Percentiles rank a stretch among this genome's conserved stretches.
These are phyloP conservation scores for Panonychus citri DNA, from an alignment of 1,140 invertebrate species.

Conservation along the genomic window DNA sequence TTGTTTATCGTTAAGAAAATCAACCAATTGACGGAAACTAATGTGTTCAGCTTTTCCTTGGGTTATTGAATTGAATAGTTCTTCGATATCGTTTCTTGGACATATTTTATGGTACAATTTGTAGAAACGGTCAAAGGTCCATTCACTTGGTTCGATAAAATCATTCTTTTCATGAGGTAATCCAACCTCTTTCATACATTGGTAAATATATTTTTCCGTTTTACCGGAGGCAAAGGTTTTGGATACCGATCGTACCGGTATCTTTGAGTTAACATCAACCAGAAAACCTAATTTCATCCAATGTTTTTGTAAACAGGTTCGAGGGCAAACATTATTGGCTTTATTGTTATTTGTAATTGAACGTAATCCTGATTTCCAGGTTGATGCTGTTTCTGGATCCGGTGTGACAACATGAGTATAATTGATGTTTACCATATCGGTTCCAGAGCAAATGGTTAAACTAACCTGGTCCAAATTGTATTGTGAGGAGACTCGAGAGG, in stretches of 20 bases:
- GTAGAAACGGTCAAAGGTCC: slow-evolving; percentile 98
- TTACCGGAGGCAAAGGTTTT: slow-evolving; percentile 87
- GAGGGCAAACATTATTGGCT: slow-evolving; percentile 82
- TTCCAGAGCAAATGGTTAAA: slow-evolving; percentile 93
- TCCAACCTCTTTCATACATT: slow-evolving; percentile 75
- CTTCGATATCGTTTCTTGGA: slow-evolving; percentile 94
- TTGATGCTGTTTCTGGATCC: slow-evolving; percentile 72
- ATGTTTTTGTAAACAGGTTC: slow-evolving; percentile 89
- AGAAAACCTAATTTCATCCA: slow-evolving; percentile 90
- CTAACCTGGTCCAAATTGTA: slow-evolving; percentile 69
- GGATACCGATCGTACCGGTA: slow-evolving; percentile 83
- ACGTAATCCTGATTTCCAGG: slow-evolving; percentile 76
- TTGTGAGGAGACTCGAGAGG: slow-evolving; percentile 30
- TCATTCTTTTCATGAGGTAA: slow-evolving; percentile 86
- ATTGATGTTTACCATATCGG: slow-evolving; percentile 96
- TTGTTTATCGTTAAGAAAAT: slow-evolving; percentile 93
- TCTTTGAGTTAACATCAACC: slow-evolving; percentile 77
- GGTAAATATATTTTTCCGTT: slow-evolving; percentile 93
- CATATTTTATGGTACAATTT: slow-evolving; percentile 96
- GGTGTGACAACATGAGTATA: slow-evolving; percentile 83
- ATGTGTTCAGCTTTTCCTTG: slow-evolving; percentile 71
- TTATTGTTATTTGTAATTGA: slow-evolving; percentile 88
- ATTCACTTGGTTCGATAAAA: slow-evolving; percentile 74
- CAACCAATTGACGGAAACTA: slow-evolving; percentile 62
- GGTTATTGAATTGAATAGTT: slow-evolving; percentile 80